Percentiles rank a stretch among this genome's conserved stretches.
Evolutionary conservation across 2,797 vertebrate species (phyloP).

Genomic region (Prionace glauca): DNA sequence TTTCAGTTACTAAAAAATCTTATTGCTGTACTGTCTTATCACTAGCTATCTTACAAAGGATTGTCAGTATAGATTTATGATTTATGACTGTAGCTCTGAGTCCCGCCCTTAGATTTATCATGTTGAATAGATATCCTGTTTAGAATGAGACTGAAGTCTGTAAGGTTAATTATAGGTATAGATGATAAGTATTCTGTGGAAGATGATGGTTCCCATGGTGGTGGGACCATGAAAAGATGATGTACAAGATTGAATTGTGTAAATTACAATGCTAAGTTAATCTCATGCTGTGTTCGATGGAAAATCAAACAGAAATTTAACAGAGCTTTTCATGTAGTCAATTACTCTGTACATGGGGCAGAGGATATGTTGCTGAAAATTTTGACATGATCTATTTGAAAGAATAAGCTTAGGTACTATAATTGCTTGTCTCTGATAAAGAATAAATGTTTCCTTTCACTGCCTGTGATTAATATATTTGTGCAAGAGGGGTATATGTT

Average conservation of each 20-base stretch:
- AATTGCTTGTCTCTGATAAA: neutral
- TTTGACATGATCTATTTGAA: neutral
- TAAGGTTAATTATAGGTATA: neutral
- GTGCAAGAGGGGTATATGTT: too few species aligned
- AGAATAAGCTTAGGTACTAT: neutral
- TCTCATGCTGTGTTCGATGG: neutral
- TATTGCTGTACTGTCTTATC: neutral
- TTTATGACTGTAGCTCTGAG: neutral
- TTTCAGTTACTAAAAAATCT: neutral
- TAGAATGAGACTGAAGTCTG: neutral
- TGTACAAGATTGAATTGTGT: neutral
- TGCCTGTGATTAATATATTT: too few species aligned
- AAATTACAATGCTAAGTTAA: neutral
- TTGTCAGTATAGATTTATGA: neutral
- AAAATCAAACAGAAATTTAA: neutral
- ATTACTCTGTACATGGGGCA: neutral
- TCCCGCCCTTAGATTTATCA: neutral
- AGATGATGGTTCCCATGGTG: neutral
- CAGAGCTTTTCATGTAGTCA: neutral
- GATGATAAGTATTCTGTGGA: neutral
- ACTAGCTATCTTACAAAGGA: neutral
- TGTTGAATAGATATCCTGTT: neutral
- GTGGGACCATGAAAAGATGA: neutral
- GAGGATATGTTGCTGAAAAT: neutral
- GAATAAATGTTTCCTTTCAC: too few species aligned